Evolutionary conservation across 2,797 vertebrate genomes (phyloP), one percentile per base, ranked within the genome.

Genomic region (Discoglossus pictus): DNA sequence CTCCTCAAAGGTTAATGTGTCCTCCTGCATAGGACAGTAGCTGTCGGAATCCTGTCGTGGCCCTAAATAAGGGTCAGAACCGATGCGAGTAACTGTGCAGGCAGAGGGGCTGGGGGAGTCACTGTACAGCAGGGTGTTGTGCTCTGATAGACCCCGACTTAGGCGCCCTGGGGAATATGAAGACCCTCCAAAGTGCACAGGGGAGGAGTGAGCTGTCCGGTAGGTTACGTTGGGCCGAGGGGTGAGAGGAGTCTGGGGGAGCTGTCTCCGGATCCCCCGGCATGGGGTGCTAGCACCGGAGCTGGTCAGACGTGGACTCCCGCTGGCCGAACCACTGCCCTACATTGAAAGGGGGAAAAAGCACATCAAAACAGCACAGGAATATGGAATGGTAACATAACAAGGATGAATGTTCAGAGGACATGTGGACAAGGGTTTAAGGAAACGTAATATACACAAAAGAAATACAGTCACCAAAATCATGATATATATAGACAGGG

Each of bases 201-300:
- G 94, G 51, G 94, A 97, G 71, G 93, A 96, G 84, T 92, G 91
- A 77, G 94, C 94, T 65, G 95, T 98, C 91, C 93, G 95, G 91
- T 93, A 97, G 74, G 92, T 92, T 85, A 98, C 88, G 78, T 87
- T 93, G 69, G 94, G 96, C 13, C 94, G 92, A 2, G 93, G 94
- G 65, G 92, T 95, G 75, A 92, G 86, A 39, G 94, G 95, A 59
- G 92, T 96, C 91, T 94, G 95, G 62, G 96, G 96, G 74, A 98
- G 93, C 89, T 96, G 95, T 80, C 96, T 93, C 78, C 94, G 93
- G 83, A 93, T 93, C 72, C 91, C 84, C 3, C 89, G 90, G 84
- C 90, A 93, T 1, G 95, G 90, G 66, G 92, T 93, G 88, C 93
- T 95, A 85, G 90, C 91, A 87, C 88, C 90, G 82, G 93, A 95